phyloP scores from a whole-genome alignment of 2,888 invertebrate species.

The Polietes domitor region DNA sequence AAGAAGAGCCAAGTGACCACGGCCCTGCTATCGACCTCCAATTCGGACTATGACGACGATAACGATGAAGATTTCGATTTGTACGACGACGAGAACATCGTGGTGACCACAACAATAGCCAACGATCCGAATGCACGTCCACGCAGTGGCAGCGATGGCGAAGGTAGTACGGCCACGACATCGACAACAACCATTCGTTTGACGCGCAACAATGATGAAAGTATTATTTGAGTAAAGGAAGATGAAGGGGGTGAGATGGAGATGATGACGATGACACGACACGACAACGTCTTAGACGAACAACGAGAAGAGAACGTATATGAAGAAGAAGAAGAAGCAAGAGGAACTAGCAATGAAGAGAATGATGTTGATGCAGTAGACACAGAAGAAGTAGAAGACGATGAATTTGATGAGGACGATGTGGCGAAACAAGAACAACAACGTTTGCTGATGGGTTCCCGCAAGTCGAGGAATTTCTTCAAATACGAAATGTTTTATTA shows the following conservation, averaged over 20 bases:
- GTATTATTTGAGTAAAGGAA: slow-evolving; percentile 80
- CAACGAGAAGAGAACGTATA: slow-evolving; percentile 17
- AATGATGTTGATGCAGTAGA: not conserved
- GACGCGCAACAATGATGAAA: slow-evolving; percentile 78
- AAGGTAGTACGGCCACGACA: slow-evolving; percentile 66
- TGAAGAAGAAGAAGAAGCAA: not conserved
- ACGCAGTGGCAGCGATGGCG: slow-evolving; percentile 42
- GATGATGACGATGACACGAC: slow-evolving; percentile 36
- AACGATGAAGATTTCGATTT: slow-evolving; percentile 80
- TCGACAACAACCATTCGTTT: slow-evolving; percentile 76
- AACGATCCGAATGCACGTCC: slow-evolving; percentile 46
- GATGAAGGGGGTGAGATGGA: slow-evolving; percentile 67
- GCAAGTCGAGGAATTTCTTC: slow-evolving; percentile 65
- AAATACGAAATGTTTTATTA: slow-evolving; percentile 76
- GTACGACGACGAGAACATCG: slow-evolving; percentile 80
- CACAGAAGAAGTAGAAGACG: slow-evolving; percentile 29
- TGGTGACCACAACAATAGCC: slow-evolving; percentile 76
- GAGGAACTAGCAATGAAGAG: slow-evolving; percentile 40
- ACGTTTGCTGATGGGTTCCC: slow-evolving; percentile 54
- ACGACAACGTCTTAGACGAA: not conserved
- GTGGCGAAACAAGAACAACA: slow-evolving; percentile 62
- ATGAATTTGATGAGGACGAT: slow-evolving; percentile 45
- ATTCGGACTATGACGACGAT: slow-evolving; percentile 81
- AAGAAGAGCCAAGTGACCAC: slow-evolving; percentile 83
- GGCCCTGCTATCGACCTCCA: slow-evolving; percentile 85